Percentiles rank a stretch among this genome's conserved stretches.
Conservation (phyloP, 2,888 invertebrate species). For the Trachelus troglodyta region DNA sequence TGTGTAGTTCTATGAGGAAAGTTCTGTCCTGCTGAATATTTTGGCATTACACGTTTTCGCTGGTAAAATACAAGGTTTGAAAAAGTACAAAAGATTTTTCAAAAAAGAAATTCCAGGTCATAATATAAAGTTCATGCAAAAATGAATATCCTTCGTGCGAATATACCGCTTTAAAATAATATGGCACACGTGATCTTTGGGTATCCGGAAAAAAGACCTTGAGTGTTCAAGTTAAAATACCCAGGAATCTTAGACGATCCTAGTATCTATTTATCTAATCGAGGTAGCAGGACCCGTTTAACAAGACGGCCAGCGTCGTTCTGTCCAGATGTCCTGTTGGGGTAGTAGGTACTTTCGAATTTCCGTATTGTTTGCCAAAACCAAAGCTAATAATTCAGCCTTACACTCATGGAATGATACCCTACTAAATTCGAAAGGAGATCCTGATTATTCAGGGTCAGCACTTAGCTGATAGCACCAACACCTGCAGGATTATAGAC, state of each 20-base stretch:
- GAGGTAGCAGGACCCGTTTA: neutral
- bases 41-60: neutral
- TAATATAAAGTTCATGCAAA: neutral
- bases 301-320: neutral
- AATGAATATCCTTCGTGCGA: neutral
- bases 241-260: neutral
- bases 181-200: neutral
- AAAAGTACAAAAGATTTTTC: neutral
- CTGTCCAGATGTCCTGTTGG: neutral
- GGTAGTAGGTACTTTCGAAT: neutral
- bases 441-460: constrained; percentile 3
- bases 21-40: neutral
- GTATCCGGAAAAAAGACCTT: neutral
- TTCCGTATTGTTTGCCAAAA: neutral
- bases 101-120: neutral
- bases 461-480: constrained; percentile 6
- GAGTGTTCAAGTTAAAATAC: neutral
- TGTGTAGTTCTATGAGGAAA: neutral
- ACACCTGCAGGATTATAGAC: neutral
- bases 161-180: neutral
- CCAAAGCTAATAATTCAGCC: neutral
- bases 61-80: neutral
- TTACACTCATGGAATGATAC: neutral
- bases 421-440: constrained; percentile 4
- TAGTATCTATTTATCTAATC: too few relatives aligned